Base-by-base conservation (phyloP, 2,113 vertebrate genomes). In the Odontophorus gujanensis region DNA sequence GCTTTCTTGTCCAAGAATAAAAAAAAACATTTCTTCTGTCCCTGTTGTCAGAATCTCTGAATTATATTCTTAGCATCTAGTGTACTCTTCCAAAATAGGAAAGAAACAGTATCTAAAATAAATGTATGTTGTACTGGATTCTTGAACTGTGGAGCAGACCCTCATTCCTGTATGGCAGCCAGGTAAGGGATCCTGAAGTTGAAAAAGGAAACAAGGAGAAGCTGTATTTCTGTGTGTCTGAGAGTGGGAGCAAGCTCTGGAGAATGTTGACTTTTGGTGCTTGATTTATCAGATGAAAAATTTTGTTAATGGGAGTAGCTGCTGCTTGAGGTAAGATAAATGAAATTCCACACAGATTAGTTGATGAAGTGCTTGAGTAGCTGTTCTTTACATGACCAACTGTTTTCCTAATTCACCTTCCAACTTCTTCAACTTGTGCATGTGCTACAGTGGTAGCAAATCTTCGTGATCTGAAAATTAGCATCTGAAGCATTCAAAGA, bases 1-100 rank as follows among this genome's bases (percentile, higher is more conserved):
- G 51, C 85, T 88, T 94, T 93, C 73, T 67, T n/a, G 72, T 96
- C 83, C 83, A 88, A 95, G 82, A 75, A 17, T 34, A 90, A 90
- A 88, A 81, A 92, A 93, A 81, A 90, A 75, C 36, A 12, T 75
- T 71, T 71, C 81, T 18, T 66, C 79, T 86, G 88, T 86, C 32
- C 8, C 24, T 36, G 13, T 75, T 89, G 85, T 91, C 67, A 79
- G 32, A 75, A 59, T 66, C 71, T 90, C 34, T 88, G 81, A 94
- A 66, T 90, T 94, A 74, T 81, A 76, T 65, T 73, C 48, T 83
- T 53, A 22, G 36, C 55, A 73, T 81, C 80, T 73, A 22, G 16
- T 48, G 36, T 58, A 34, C 53, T 62, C 45, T 93, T 94, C 75
- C 71, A 78, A 88, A 67, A 87, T 45, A 85, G 32, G 76, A 78